Conservation (phyloP, 2,888 invertebrate species). For the Hipparchia semele region DNA sequence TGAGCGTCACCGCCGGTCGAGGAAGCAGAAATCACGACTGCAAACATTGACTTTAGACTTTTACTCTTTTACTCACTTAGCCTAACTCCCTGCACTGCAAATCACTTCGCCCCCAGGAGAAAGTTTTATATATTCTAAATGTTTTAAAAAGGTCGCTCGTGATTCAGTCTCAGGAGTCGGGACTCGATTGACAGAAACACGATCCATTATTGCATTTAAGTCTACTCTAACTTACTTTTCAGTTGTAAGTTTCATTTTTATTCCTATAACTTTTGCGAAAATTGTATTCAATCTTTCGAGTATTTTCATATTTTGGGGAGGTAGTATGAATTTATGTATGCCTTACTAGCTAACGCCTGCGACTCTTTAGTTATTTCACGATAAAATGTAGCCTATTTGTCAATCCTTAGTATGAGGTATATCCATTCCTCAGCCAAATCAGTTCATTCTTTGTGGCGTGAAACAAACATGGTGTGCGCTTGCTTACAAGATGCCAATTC, state of each 20-base stretch:
- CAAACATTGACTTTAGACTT: conserved; percentile 82
- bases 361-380: too few relatives aligned
- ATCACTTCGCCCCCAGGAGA: conserved; percentile 69
- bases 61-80: conserved; percentile 80
- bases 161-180: conserved; percentile 55
- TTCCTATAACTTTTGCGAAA: conserved; percentile 15
- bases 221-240: conserved; percentile 45
- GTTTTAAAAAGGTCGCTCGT: conserved; percentile 59
- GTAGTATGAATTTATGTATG: background rate
- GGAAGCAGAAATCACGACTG: conserved; percentile 76
- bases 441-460: too few relatives aligned
- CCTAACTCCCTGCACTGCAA: conserved; percentile 71
- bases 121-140: conserved; percentile 70
- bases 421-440: too few relatives aligned
- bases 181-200: conserved; percentile 55
- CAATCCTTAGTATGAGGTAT: too few relatives aligned
- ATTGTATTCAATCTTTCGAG: conserved; percentile 16
- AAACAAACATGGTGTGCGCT: too few relatives aligned
- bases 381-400: too few relatives aligned
- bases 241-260: conserved; percentile 36
- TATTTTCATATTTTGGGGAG: background rate
- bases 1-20: conserved; percentile 64
- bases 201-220: conserved; percentile 52
- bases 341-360: too few relatives aligned
- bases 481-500: too few relatives aligned